phyloP scores from a whole-genome alignment of 1,140 invertebrate species.

The Helicoverpa armigera region DNA sequence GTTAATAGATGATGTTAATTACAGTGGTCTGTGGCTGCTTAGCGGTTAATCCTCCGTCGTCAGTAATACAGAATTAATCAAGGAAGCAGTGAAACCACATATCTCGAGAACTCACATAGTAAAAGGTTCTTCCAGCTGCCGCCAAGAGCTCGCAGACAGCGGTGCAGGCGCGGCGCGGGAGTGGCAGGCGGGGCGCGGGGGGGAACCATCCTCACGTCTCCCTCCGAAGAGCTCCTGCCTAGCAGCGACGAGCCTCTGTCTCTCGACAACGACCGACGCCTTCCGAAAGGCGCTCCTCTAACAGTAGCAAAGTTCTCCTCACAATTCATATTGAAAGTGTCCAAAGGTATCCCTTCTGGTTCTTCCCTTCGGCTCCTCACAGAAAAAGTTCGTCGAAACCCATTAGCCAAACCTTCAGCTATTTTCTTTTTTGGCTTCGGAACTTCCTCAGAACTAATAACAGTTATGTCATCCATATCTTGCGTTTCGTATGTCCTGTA shows the following conservation, averaged over 20 bases:
- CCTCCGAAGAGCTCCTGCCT: constrained; percentile 85
- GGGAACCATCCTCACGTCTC: constrained; percentile 79
- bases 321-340: constrained; percentile 76
- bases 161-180: constrained; percentile 85
- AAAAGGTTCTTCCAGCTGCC: constrained; percentile 90
- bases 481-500: constrained; percentile 67
- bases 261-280: constrained; percentile 78
- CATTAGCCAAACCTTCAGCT: constrained; percentile 78
- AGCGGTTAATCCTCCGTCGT: constrained; percentile 29
- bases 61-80: constrained; percentile 47
- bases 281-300: constrained; percentile 79
- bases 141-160: constrained; percentile 88
- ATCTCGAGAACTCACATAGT: constrained; percentile 87
- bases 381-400: constrained; percentile 81
- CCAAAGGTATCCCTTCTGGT: constrained; percentile 77
- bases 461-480: constrained; percentile 82
- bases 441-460: constrained; percentile 85
- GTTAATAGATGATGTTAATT: constrained; percentile 72
- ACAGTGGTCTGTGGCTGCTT: constrained; percentile 53
- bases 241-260: constrained; percentile 79
- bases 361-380: constrained; percentile 76
- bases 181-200: constrained; percentile 73
- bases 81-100: constrained; percentile 44
- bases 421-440: constrained; percentile 79
- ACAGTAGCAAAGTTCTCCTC: constrained; percentile 83